phyloP scores from a whole-genome alignment of 1,140 invertebrate species.

The Riptortus pedestris region DNA sequence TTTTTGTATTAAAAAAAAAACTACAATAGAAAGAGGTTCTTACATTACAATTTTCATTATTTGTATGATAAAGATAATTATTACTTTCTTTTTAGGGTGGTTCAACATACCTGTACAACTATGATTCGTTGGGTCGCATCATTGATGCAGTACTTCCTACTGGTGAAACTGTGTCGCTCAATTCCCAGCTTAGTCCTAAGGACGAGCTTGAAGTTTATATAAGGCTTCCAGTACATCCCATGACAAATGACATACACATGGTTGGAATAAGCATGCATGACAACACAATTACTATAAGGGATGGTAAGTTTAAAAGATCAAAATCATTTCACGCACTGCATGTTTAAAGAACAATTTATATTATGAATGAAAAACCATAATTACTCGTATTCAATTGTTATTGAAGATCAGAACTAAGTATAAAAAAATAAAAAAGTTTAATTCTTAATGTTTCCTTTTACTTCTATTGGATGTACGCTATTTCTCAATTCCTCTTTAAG shows the following conservation, averaged over 20 bases:
- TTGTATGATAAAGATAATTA: no score
- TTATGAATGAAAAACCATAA: no score
- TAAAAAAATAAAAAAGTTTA: neutral
- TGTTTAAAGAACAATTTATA: no score
- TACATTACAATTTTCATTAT: no score
- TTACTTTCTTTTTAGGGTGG: constrained; percentile 47
- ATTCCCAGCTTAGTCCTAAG: constrained; percentile 58
- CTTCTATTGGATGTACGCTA: no score
- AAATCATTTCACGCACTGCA: constrained; percentile 9
- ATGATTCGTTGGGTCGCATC: constrained; percentile 74
- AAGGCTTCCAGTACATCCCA: constrained; percentile 33
- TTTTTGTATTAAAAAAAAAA: neutral
- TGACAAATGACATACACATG: constrained; percentile 30
- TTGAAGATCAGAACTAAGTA: no score
- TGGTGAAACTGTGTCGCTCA: constrained; percentile 72
- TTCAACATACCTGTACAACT: constrained; percentile 81
- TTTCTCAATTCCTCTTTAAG: no score
- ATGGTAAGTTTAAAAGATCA: no score
- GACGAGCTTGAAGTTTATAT: constrained; percentile 65
- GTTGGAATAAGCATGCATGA: constrained; percentile 34
- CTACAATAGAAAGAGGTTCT: constrained; percentile 5
- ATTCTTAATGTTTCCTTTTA: no score
- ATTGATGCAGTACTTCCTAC: constrained; percentile 76
- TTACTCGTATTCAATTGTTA: no score
- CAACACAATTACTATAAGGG: constrained; percentile 33